phyloP scores from a whole-genome alignment of 2,888 invertebrate genomes.

The Zygothrica quintamaculata region DNA sequence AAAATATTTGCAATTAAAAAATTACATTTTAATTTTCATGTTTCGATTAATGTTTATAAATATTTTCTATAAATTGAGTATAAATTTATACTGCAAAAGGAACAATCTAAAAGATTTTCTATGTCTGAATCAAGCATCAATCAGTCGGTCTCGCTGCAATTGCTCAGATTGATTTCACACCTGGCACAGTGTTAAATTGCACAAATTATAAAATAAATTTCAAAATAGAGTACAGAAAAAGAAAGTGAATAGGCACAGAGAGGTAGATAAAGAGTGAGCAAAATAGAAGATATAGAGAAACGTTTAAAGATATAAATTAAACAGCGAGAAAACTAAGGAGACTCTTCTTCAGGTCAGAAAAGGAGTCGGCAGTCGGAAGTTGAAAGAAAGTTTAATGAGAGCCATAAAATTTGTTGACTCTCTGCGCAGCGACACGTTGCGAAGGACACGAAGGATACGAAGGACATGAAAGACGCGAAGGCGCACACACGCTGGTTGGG shows the following conservation, averaged over 20 bases:
- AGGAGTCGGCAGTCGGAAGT: conserved; percentile 32
- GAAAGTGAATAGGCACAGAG: too few species aligned
- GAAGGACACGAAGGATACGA: conserved; percentile 4
- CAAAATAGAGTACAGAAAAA: not conserved
- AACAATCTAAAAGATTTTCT: too few species aligned
- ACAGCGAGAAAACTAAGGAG: conserved; percentile 21
- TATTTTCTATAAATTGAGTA: too few species aligned
- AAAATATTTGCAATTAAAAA: not conserved
- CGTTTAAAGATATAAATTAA: conserved; percentile 55
- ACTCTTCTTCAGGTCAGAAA: conserved; percentile 20
- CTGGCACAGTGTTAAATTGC: conserved; percentile 42
- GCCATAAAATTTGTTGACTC: conserved; percentile 79
- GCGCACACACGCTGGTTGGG: too few species aligned
- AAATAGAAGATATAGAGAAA: not conserved
- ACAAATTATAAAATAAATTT: conserved; percentile 70
- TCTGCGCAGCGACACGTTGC: conserved; percentile 31
- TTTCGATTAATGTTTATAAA: not conserved
- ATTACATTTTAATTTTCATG: too few species aligned
- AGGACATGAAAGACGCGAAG: not conserved
- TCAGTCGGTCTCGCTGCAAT: too few species aligned
- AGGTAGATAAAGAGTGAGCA: too few species aligned
- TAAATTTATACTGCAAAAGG: too few species aligned
- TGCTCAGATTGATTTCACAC: conserved; percentile 59
- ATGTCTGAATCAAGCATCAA: too few species aligned
- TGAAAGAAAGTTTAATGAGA: conserved; percentile 79